These are phyloP conservation scores for Aphaenogaster ashmeadi DNA, from an alignment of 1,140 invertebrate species.

Conservation along the genomic window DNA sequence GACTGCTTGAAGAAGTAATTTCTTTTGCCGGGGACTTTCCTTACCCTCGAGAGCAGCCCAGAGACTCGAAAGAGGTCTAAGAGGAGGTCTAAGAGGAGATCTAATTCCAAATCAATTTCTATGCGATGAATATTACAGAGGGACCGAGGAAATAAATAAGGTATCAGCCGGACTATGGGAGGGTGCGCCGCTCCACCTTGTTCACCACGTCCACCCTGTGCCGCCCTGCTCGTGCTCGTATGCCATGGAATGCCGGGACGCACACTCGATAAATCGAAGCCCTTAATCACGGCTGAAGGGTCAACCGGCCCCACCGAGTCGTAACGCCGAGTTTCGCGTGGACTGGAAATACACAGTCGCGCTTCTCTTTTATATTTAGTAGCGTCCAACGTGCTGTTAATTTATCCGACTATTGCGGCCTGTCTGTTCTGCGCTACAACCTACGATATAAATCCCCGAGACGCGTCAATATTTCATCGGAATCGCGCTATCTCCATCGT, in stretches of 20 bases:
- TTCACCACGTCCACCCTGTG: conserved; percentile 63
- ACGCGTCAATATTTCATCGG: conserved; percentile 65
- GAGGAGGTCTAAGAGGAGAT: conserved; percentile 75
- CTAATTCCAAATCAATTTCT: conserved; percentile 85
- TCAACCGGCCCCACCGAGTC: conserved; percentile 62
- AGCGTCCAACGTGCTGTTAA: conserved; percentile 63
- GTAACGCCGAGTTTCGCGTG: conserved; percentile 56
- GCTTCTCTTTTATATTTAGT: conserved; percentile 75
- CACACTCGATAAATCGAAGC: conserved; percentile 73
- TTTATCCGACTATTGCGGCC: conserved; percentile 63
- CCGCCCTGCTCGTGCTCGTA: conserved; percentile 16
- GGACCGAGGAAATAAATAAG: conserved; percentile 83
- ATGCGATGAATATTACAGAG: conserved; percentile 84
- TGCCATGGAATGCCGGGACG: conserved; percentile 24
- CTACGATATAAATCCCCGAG: conserved; percentile 62
- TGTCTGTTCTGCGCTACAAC: conserved; percentile 31
- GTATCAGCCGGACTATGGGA: conserved; percentile 69
- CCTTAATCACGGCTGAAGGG: conserved; percentile 73
- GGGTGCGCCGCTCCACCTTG: conserved; percentile 69
- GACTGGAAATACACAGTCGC: conserved; percentile 54
- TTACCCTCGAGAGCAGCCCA: conserved; percentile 42
- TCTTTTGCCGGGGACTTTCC: conserved; percentile 69
- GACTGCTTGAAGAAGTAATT: conserved; percentile 70
- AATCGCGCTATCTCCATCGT: conserved; percentile 40
- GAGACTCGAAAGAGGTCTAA: conserved; percentile 63